Base-by-base conservation (phyloP, 2,888 invertebrate genomes). In the Orchesella flavescens region DNA sequence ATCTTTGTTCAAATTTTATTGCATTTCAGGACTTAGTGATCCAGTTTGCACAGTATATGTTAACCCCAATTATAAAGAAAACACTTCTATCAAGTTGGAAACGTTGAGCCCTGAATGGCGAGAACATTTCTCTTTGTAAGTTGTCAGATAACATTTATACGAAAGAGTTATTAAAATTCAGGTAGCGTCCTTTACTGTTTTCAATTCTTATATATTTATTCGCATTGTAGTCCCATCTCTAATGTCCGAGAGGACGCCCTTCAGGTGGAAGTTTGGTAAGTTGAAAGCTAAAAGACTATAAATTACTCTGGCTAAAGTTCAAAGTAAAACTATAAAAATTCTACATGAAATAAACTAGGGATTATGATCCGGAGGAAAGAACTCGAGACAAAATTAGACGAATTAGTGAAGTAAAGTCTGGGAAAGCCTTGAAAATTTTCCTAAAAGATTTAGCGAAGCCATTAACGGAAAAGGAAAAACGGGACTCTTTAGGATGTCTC, bases 111-210 rank as follows among this genome's bases (percentile, higher is more conserved):
- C 99, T 0, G 91, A 93, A 17, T 99, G 99, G 99, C 97, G 98
- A 90, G 99, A 99, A 91, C 96, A 96, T 91, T 99, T 99, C 91
- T 95, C 97, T 89, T 93, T 99, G 97, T 97, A 92, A 94, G 95
- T 93, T 4, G 7, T 34, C 34, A n/a, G n/a, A n/a, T n/a, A n/a
- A n/a, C n/a, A n/a, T n/a, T n/a, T 34, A 34, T 34, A 34, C 2
- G 7, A 34, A 34, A 12, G 15, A 17, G 44, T 34, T 2, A 12
- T 65, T 24, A 1, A 66, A 44, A 19, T n/a, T n/a, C n/a, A n/a
- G n/a, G n/a, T n/a, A 43, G 17, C 7, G 34, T 34, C 7, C 9
- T 23, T 10, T 7, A 95, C 93, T 69, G 15, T 9, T 19, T 57
- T 13, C 34, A 2, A 34, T 34, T 34, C 7, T 34, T 34, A 34